Evolutionary conservation across 2,888 invertebrate species (phyloP), one percentile per base, ranked within the genome.

Genomic region (Pseudococcus viburni): DNA sequence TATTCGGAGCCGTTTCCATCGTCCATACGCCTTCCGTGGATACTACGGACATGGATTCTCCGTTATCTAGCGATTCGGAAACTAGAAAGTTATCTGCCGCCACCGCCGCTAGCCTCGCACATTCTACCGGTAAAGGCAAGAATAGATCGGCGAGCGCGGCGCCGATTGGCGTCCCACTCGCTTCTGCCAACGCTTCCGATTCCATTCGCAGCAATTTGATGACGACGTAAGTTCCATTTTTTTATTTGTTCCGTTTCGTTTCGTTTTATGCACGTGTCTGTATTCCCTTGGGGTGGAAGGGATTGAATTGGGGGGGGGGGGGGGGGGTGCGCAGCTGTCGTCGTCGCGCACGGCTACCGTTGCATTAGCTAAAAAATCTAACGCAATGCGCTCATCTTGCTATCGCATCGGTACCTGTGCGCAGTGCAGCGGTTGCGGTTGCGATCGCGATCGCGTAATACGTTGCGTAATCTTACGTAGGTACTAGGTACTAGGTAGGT

Each of bases 31-130:
- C 55, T 12, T 88, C 88, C 17, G 83, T 88, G 5, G 83, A 88
- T 11, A 26, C 86, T 11, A 26, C 80, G n/a, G 88, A 88, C 22
- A 48, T 80, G 39, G 80, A 80, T 48, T 88, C 88, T 17, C 77
- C 86, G 55, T 33, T 73, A 22, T 86, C 86, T n/a, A 87, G 77
- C 55, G 88, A 88, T 83, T 83, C 88, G 80, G 88, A 88, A 39
- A n/a, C 88, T 59, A 15, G 12, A 17, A 48, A 80, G 19, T 1
- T 9, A 1, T 59, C 59, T 8, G 22, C 22, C 22, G 22, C 22
- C 64, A 11, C 9, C 22, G 64, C 22, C 15, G 22, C 22, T 8
- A 22, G 19, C 64, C 22, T 22, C 22, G 64, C 64, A 42, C 77
- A 42, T 33, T 2, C 19, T 17, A 12, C 26, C 26, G n/a, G 48